These are phyloP conservation scores for Acanthiza pusilla DNA, from an alignment of 2,797 vertebrate genomes.

Conservation along the genomic window DNA sequence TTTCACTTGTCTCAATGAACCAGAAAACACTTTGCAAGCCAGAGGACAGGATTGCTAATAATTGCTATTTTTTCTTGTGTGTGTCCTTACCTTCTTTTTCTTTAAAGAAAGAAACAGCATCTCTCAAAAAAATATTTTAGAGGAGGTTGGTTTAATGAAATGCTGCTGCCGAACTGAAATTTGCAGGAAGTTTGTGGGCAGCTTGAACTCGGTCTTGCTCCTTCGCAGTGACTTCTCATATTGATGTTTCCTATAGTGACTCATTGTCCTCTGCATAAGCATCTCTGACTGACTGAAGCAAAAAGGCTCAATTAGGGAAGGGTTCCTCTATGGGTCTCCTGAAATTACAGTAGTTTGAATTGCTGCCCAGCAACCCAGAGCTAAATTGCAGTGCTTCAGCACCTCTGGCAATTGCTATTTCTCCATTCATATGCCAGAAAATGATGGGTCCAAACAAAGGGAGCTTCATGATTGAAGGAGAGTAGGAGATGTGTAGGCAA, in stretches of 20 bases:
- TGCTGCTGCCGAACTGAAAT: background rate
- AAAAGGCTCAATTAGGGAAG: constrained; percentile 15
- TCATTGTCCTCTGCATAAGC: background rate
- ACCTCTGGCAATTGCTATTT: constrained; percentile 2
- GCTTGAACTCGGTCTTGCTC: background rate
- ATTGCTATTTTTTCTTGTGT: background rate
- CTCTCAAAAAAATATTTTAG: background rate
- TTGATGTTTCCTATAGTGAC: background rate
- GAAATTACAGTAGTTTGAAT: constrained; percentile 39
- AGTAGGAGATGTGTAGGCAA: background rate
- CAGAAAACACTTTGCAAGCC: background rate
- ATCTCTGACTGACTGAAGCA: background rate
- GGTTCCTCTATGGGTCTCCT: background rate
- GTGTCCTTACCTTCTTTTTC: background rate
- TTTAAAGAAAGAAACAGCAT: background rate
- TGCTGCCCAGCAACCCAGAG: constrained; percentile 27
- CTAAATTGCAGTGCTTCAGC: constrained; percentile 35
- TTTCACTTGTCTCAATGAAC: background rate
- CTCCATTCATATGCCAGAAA: constrained; percentile 7
- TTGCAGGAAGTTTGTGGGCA: background rate
- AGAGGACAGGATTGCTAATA: background rate
- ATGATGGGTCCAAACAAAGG: constrained; percentile 5
- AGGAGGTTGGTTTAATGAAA: background rate
- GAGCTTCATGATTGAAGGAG: background rate
- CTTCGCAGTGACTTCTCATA: background rate